Evolutionary conservation across 1,140 invertebrate genomes (phyloP), one percentile per base, ranked within the genome.

Genomic region (Agraylea sexmaculata): DNA sequence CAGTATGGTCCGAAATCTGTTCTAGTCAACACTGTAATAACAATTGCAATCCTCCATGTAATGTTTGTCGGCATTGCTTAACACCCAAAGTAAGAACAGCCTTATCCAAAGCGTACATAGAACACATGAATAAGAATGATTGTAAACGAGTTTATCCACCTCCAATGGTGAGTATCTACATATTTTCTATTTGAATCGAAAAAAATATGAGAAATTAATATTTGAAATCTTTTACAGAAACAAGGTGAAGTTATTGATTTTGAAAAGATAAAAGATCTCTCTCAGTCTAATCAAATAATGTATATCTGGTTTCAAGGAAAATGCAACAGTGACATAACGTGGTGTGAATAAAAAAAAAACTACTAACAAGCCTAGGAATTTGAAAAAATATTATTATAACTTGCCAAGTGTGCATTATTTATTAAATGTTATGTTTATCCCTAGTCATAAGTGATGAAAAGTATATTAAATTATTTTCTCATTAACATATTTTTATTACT

Each of bases 241-340:
- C 55, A 56, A 46, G 47, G 62, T 23, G 60, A 65, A 57, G 42
- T 51, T 44, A 34, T 44, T 49, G 45, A 44, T 3, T 12, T 43
- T 43, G 32, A 59, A 47, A 53, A 63, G 45, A 46, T 68, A 16
- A 62, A 69, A 27, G 54, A 69, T 21, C 69, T 73, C 27, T 70
- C 70, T 13, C 53, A 70, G 38, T 67, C 67, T 46, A 84, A 84
- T 60, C 69, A 74, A 53, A 56, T 86, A 19, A 75, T 85, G 50
- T 69, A 77, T 40, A 56, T 75, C 44, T 91, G 87, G 87, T 87
- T 83, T 53, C 70, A 80, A 62, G 85, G 82, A 20, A 89, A 89
- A 64, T 91, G 87, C 55, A 64, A 77, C 41, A 51, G 71, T 33
- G 83, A 88, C 56, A 34, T 53, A 13, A 67, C 73, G 13, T 89